Conservation (phyloP, 2,797 vertebrate species). For the Cyclopterus lumpus region DNA sequence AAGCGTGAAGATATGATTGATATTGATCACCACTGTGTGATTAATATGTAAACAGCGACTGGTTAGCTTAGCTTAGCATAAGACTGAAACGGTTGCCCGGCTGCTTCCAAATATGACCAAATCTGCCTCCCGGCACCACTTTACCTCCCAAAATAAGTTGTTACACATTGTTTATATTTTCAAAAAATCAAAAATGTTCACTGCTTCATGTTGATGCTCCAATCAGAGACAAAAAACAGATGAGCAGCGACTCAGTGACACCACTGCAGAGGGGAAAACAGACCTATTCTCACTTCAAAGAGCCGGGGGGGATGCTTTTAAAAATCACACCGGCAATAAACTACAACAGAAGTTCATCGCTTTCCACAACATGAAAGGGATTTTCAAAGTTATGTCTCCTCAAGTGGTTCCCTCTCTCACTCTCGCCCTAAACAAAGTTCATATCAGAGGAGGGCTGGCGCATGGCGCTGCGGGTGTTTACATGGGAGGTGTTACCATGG, state of each 20-base stretch:
- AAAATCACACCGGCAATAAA: slow-evolving; percentile 83
- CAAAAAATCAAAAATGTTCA: neutral
- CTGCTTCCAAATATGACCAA: neutral
- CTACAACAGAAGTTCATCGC: slow-evolving; percentile 77
- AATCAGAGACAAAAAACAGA: slow-evolving; percentile 74
- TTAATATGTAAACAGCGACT: neutral
- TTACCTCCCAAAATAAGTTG: neutral
- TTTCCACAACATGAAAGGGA: slow-evolving; percentile 81
- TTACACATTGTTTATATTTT: neutral
- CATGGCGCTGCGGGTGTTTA: slow-evolving; percentile 60
- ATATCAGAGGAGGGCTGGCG: slow-evolving; percentile 54
- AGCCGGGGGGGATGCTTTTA: slow-evolving; percentile 72
- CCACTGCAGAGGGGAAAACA: slow-evolving; percentile 75
- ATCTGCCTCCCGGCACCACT: neutral
- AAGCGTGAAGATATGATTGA: neutral
- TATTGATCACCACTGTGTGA: neutral
- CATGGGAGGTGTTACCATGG: slow-evolving; percentile 67
- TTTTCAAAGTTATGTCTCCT: slow-evolving; percentile 66
- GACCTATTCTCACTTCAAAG: slow-evolving; percentile 81
- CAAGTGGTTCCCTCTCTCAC: slow-evolving; percentile 60
- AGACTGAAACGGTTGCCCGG: neutral
- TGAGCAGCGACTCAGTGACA: slow-evolving; percentile 71
- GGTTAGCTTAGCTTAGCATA: slow-evolving; percentile 14
- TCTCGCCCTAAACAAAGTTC: slow-evolving; percentile 63
- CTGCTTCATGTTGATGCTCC: slow-evolving; percentile 10